Evolutionary conservation across 2,797 vertebrate species (phyloP).

Genomic region (Syngnathus rostellatus): DNA sequence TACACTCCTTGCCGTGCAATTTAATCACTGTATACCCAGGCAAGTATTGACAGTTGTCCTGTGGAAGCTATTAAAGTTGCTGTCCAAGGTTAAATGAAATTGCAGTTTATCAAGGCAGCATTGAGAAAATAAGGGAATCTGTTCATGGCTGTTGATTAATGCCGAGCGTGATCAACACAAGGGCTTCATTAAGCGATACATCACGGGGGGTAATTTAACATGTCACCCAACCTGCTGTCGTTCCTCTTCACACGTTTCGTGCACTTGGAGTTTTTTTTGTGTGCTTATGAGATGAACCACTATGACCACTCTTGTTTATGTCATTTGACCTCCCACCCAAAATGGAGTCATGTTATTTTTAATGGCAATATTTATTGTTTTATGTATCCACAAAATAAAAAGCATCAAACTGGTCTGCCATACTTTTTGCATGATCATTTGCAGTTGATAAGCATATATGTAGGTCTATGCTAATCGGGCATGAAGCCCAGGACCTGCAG

Average conservation of each 20-base stretch:
- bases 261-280: constrained; percentile 16
- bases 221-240: constrained; percentile 93
- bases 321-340: neutral
- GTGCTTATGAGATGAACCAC: constrained; percentile 15
- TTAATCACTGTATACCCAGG: constrained; percentile 97
- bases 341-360: neutral
- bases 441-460: constrained; percentile 54
- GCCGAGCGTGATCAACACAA: constrained; percentile 99
- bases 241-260: constrained; percentile 53
- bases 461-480: constrained; percentile 71
- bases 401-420: neutral
- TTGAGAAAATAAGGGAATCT: constrained; percentile 99
- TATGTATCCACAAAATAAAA: too few relatives aligned
- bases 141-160: constrained; percentile 99
- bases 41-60: constrained; percentile 99
- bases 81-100: constrained; percentile 99
- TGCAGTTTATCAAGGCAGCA: constrained; percentile 99
- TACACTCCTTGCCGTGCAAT: constrained; percentile 87
- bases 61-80: constrained; percentile 99
- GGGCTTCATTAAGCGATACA: constrained; percentile 99
- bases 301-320: constrained; percentile 16
- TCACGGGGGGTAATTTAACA: constrained; percentile 98
- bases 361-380: neutral
- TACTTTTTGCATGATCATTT: constrained; percentile 18
- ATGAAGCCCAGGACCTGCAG: constrained; percentile 61